Base-by-base conservation (phyloP, 2,888 invertebrate species). In the Hylaea fasciaria region DNA sequence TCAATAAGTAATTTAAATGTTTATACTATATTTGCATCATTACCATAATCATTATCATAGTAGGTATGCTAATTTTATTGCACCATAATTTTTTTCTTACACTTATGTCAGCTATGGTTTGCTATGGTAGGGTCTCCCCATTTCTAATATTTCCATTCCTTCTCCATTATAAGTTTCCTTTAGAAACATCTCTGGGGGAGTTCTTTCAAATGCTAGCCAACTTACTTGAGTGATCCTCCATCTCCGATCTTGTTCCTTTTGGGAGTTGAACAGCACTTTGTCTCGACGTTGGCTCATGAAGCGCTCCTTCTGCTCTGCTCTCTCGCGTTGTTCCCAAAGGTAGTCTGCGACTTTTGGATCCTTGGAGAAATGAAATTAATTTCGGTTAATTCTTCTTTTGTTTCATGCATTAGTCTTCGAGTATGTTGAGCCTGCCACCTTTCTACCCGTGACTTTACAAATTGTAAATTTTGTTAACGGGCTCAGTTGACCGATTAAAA, bases 261-360 rank as follows among this genome's bases (percentile, higher is more conserved):
- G 93, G 0, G 94, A 93, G 68, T 94, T 92, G 82, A 95, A 94
- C 52, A 94, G 85, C 1, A 78, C 89, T 84, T 90, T 93, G 67
- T 94, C 93, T 57, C 93, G 91, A 29, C 95, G 93, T 73, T 94
- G 95, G 62, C 94, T 94, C 78, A 95, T 91, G 70, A 96, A 95
- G 11, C 96, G 93, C 70, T 96, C 95, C 70, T 95, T 94, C 79
- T 98, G 98, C 68, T 96, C 95, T 32, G 95, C 94, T 74, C 96
- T 94, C 79, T 97, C 97, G 39, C 96, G 94, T 73, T 95, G 95
- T 70, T 97, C 96, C 98, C 98, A 98, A 41, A 96, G 88, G 94
- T 96, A 97, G 76, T 98, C 97, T 12, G 97, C 97, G 83, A 98
- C 95, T 90, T 97, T 97, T 0, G 97, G 96, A 89, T 98, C 97